Evolutionary conservation across 2,113 vertebrate species (phyloP).

Genomic region (Rhinichthys klamathensis): DNA sequence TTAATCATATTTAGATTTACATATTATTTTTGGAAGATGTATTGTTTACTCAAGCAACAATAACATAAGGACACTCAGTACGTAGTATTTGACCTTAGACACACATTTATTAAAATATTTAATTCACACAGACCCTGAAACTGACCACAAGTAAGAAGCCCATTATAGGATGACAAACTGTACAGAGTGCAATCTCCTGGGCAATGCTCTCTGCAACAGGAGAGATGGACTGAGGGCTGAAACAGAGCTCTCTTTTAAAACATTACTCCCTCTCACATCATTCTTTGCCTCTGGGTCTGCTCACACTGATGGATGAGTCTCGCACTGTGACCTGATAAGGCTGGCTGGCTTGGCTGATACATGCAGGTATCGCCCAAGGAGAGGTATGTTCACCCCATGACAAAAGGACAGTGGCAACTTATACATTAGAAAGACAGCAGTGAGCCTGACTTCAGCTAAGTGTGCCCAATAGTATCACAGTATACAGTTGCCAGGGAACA

Average conservation of each 20-base stretch:
- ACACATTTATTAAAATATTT: not conserved
- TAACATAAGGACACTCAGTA: not conserved
- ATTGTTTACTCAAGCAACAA: not conserved
- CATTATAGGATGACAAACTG: constrained; percentile 45
- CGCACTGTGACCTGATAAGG: constrained; percentile 50
- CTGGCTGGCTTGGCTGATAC: constrained; percentile 27
- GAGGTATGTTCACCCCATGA: constrained; percentile 36
- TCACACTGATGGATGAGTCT: constrained; percentile 46
- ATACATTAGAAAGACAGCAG: constrained; percentile 38
- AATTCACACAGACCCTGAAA: constrained; percentile 33
- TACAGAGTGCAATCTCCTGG: constrained; percentile 18
- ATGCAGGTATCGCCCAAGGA: constrained; percentile 47
- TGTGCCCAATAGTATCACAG: not conserved
- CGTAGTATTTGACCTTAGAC: constrained; percentile 6
- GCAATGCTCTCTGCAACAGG: constrained; percentile 29
- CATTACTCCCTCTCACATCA: constrained; percentile 36
- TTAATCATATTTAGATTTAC: not conserved
- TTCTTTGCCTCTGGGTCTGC: constrained; percentile 27
- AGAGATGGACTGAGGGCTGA: constrained; percentile 29
- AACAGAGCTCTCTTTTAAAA: constrained; percentile 44
- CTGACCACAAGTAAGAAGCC: constrained; percentile 22
- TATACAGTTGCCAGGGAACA: constrained; percentile 1
- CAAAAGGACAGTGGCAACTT: constrained; percentile 50
- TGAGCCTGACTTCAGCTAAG: not conserved
- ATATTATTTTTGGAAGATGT: not conserved